Base-by-base conservation (phyloP, 2,113 vertebrate genomes). In the Nothobranchius kuhntae region DNA sequence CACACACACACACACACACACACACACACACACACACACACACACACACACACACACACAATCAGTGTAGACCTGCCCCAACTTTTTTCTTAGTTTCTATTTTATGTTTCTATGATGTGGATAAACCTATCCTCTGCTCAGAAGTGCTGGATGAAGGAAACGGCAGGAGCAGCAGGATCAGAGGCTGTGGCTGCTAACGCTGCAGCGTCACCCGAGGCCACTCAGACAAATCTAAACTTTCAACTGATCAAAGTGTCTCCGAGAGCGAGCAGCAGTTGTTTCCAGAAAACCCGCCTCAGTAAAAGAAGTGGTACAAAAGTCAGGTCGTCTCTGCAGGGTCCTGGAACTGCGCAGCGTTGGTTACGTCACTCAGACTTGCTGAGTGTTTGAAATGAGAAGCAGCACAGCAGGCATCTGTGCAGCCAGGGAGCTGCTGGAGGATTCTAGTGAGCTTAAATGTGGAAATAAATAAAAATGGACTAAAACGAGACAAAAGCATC, bases 221-320 rank as follows among this genome's bases (percentile, higher is more conserved):
- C 45, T 44, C 63, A 54, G 63, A 35, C 63, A 47, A 46, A 46
- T 15, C 63, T 35, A 65, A 65, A 54, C 52, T 55, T 65, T 54
- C 6, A 36, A 17, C 63, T 17, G 63, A 46, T 65, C 21, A 65
- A 52, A 64, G 52, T n/a, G 38, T 65, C 62, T 46, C 14, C 12
- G 13, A 36, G 46, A 17, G 26, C 46, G 26, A 7, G 24, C 63
- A 54, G 40, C 13, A 42, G 45, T 26, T 54, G 52, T 47, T 65
- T 65, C 13, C 12, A 9, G 36, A 15, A 30, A 30, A 15, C 1
- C 36, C 4, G 13, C 50, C 5, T 45, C n/a, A 13, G 46, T 47
- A 46, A 35, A n/a, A 65, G 42, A 35, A 5, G 24, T 6, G 24
- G 51, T 7, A 63, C 21, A 40, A 40, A 55, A 26, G 59, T 26